Evolutionary conservation across 2,888 invertebrate genomes (phyloP).

Genomic region (Melanophora roralis): DNA sequence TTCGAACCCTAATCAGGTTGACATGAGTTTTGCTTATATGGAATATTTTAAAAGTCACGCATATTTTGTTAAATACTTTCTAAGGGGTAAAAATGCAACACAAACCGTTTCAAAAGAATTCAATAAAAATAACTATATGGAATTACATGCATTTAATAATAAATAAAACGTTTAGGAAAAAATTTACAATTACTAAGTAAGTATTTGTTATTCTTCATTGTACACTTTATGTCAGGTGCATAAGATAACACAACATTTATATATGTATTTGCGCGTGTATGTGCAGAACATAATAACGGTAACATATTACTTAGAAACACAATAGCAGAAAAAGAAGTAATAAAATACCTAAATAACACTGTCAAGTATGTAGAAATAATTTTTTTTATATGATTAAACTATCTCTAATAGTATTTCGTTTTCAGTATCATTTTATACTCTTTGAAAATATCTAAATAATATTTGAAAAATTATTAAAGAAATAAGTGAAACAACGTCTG

Average conservation of each 20-base stretch:
- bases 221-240: too few relatives aligned
- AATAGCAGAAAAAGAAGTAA: neutral
- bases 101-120: too few relatives aligned
- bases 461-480: too few relatives aligned
- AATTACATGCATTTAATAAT: constrained; percentile 13
- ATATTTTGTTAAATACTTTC: too few relatives aligned
- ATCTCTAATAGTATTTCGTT: neutral
- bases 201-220: neutral
- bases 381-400: constrained; percentile 20
- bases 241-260: neutral
- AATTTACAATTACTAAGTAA: neutral
- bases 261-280: neutral
- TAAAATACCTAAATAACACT: neutral
- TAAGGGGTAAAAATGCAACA: too few relatives aligned
- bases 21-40: too few relatives aligned
- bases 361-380: neutral
- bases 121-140: too few relatives aligned
- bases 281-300: neutral
- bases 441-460: too few relatives aligned
- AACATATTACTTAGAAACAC: neutral
- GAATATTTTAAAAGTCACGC: too few relatives aligned
- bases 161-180: neutral
- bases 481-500: too few relatives aligned
- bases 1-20: too few relatives aligned
- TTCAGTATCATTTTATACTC: constrained; percentile 12